phyloP scores from a whole-genome alignment of 1,140 invertebrate species.

The Aplysia californica region DNA sequence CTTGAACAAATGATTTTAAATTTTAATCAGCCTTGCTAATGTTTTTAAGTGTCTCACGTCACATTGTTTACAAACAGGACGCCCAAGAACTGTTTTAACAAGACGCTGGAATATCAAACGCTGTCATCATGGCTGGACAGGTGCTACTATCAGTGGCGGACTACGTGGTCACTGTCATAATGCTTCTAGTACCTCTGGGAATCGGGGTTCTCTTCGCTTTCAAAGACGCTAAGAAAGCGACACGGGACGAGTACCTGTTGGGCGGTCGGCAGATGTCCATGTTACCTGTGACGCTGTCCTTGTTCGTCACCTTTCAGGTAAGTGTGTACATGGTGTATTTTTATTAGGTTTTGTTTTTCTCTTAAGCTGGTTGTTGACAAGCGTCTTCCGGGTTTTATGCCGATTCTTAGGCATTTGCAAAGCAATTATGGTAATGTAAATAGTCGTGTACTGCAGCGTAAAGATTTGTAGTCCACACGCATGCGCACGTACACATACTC shows the following conservation, averaged over 20 bases:
- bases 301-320: conserved; percentile 70
- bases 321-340: not conserved
- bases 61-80: not conserved
- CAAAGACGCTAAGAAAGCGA: conserved; percentile 86
- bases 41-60: not conserved
- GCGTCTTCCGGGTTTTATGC: not conserved
- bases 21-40: not conserved
- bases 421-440: not conserved
- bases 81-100: not conserved
- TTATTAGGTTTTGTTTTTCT: not conserved
- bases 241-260: conserved; percentile 81
- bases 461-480: too few species aligned
- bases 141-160: conserved; percentile 15
- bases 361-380: not conserved
- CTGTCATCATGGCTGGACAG: not conserved
- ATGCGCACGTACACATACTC: too few species aligned
- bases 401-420: not conserved
- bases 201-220: conserved; percentile 85
- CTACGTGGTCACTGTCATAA: conserved; percentile 35
- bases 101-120: not conserved
- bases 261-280: conserved; percentile 81
- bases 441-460: too few species aligned
- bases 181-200: conserved; percentile 66
- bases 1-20: not conserved
- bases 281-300: too few species aligned